Base-by-base conservation (phyloP, 2,888 invertebrate genomes). In the Nemurella pictetii region DNA sequence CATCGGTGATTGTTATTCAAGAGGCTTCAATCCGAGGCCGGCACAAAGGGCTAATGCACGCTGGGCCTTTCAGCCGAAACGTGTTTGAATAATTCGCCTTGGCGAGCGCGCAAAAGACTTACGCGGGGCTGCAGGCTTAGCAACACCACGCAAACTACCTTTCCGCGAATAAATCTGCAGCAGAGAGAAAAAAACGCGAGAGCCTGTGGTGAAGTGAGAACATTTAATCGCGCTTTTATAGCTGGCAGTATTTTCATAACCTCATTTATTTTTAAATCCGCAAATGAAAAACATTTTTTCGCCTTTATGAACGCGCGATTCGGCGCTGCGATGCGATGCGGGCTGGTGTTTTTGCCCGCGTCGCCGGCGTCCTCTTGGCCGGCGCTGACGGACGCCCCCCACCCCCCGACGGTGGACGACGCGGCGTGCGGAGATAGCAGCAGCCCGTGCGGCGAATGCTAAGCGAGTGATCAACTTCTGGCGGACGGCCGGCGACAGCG, bases 381-480 rank as follows among this genome's bases (percentile, higher is more conserved):
- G n/a, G n/a, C n/a, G n/a, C n/a, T n/a, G n/a, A n/a, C n/a, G n/a
- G n/a, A n/a, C n/a, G n/a, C n/a, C n/a, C n/a, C n/a, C 55, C 55
- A 12, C 55, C 55, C 20, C 55, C 55, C 55, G 15, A 15, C 55
- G 55, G 55, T 55, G 15, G 20, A 55, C 55, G 20, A 12, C 3
- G 55, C 55, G 55, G 55, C 20, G 20, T 12, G 1, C 55, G 55
- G 55, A 3, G 55, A 55, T 55, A 55, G 55, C 55, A 20, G 15
- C n/a, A n/a, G 55, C 9, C 55, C 55, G 55, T 55, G 55, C 20
- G 55, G 15, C 20, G 78, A 27, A 78, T 78, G 29, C 29, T 27
- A 78, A 78, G 78, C 20, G 78, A 30, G 78, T 78, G 78, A 78
- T 78, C 29, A 78, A 78, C 29, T 29, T 29, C 78, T 78, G 78